Evolutionary conservation across 2,113 vertebrate genomes (phyloP).

Genomic region (Empidonax traillii): DNA sequence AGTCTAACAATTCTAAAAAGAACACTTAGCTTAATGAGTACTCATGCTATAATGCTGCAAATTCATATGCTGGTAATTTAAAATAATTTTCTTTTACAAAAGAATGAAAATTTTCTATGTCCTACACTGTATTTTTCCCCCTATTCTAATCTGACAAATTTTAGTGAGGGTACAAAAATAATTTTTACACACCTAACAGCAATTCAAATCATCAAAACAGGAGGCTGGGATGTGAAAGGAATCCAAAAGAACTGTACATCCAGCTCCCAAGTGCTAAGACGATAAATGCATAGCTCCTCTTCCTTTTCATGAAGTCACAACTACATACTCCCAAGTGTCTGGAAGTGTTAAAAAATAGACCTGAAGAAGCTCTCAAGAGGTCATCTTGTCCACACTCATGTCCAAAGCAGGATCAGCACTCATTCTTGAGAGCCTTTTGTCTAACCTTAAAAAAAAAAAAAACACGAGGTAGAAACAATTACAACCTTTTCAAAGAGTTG

Average conservation of each 20-base stretch:
- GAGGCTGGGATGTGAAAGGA: not conserved
- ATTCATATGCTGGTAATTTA: not conserved
- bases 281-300: not conserved
- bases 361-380: not conserved
- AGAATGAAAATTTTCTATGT: not conserved
- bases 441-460: not conserved
- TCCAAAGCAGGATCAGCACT: not conserved
- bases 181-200: not conserved
- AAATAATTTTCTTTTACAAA: not conserved
- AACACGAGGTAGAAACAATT: not conserved
- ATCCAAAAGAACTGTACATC: not conserved
- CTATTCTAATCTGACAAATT: not conserved
- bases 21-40: not conserved
- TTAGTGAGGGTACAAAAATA: not conserved
- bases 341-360: not conserved
- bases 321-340: not conserved
- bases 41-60: accelerated
- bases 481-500: not conserved
- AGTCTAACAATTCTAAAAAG: not conserved
- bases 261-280: not conserved
- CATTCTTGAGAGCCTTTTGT: not conserved
- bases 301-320: not conserved
- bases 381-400: not conserved
- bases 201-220: not conserved
- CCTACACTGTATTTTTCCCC: not conserved